Evolutionary conservation across 2,888 invertebrate genomes (phyloP).

Genomic region (Bellardia pandia): DNA sequence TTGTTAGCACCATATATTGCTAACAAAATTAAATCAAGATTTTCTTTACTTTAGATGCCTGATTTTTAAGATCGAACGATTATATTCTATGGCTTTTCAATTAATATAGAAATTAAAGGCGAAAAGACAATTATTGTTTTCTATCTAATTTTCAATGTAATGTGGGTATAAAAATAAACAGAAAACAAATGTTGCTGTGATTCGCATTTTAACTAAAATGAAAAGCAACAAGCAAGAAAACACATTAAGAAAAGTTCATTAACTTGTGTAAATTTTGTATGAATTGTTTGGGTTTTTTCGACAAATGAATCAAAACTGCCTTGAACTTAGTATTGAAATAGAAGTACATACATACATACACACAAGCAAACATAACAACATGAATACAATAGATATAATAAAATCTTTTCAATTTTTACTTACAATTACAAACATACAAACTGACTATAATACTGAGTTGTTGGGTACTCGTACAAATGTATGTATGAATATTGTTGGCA

Average conservation of each 20-base stretch:
- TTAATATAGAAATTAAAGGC: too few relatives aligned
- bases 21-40: too few relatives aligned
- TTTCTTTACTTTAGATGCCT: too few relatives aligned
- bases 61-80: too few relatives aligned
- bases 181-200: background rate
- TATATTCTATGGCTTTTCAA: too few relatives aligned
- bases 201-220: slow-evolving; percentile 10
- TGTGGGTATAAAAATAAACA: background rate
- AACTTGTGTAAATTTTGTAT: background rate
- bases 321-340: slow-evolving; percentile 22
- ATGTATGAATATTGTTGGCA: slow-evolving; percentile 9
- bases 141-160: too few relatives aligned
- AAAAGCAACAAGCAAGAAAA: background rate
- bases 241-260: slow-evolving; percentile 15
- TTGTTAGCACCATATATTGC: too few relatives aligned
- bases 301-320: slow-evolving; percentile 5
- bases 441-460: background rate
- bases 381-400: background rate
- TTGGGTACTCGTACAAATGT: background rate
- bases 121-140: too few relatives aligned
- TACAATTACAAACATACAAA: slow-evolving; percentile 2
- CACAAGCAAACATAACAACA: background rate
- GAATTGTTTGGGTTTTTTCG: background rate
- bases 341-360: background rate
- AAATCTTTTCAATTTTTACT: background rate